These are phyloP conservation scores for Clistopyga incitator DNA, from an alignment of 2,888 invertebrate genomes.

Conservation along the genomic window DNA sequence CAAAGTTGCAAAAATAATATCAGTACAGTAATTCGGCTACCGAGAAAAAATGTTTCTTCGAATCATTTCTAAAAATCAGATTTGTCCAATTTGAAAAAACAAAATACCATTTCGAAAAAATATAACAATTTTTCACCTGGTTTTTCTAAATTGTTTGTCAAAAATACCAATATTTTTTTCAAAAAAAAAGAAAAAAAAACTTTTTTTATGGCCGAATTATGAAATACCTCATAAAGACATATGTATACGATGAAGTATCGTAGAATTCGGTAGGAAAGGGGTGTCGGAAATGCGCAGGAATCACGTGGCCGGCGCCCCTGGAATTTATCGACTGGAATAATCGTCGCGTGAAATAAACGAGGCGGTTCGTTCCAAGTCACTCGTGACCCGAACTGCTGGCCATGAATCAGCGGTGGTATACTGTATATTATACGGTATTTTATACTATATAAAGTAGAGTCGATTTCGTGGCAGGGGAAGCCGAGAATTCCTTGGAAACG, in stretches of 20 bases:
- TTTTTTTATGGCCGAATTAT: no score
- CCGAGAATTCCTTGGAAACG: constrained; percentile 25
- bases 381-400: constrained; percentile 57
- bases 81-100: no score
- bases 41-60: no score
- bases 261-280: constrained; percentile 24
- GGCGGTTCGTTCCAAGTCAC: constrained; percentile 52
- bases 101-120: no score
- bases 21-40: background rate
- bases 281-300: constrained; percentile 49
- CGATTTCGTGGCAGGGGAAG: constrained; percentile 37
- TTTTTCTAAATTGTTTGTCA: no score
- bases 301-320: constrained; percentile 62
- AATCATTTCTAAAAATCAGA: no score
- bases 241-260: constrained; percentile 14
- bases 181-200: no score
- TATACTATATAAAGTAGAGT: constrained; percentile 23
- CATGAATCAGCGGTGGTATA: constrained; percentile 44
- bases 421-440: constrained; percentile 14
- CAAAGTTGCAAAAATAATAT: background rate
- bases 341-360: constrained; percentile 67
- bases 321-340: constrained; percentile 74
- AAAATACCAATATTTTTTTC: no score
- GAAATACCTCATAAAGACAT: background rate
- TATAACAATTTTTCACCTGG: no score